Evolutionary conservation across 92 coral and sea anemone genomes (phyloP), one percentile per base, ranked within the genome.

Genomic region (Palythoa grandiflora): DNA sequence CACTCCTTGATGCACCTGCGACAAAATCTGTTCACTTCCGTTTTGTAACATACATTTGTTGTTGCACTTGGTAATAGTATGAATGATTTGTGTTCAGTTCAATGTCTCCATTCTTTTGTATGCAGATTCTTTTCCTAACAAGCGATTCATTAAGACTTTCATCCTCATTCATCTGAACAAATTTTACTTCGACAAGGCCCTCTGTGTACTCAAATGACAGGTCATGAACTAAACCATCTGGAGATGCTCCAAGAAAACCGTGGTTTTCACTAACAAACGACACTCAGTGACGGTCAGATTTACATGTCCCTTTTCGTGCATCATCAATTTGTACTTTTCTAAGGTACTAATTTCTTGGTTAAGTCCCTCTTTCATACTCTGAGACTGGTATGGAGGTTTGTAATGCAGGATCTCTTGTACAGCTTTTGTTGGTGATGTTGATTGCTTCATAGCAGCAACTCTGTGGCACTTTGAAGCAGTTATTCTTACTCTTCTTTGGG

Each of bases 21-120:
- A 92, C 91, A 92, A 89, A 92, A 78, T 92, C 94, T 5, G 94
- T 87, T 93, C 93, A 92, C 73, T 81, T 86, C 72, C 90, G 83
- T 54, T 87, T 60, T 71, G 90, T 90, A 3, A 92, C 94, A 92
- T 71, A 81, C 94, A 92, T 92, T 40, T 80, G 90, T 48, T 92
- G 94, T 39, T 89, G 94, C 28, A 87, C 78, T 86, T 92, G 94
- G 55, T 79, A 92, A 81, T 44, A 92, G 38, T 92, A 89, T 39
- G 73, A 52, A 76, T 92, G 94, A 0, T 59, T 86, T 28, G 37
- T 70, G 80, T 92, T 86, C 65, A 89, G 53, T 4, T 19, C 37
- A 44, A 87, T 36, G 5, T 78, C 83, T 68, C 54, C 60, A 66
- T 68, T 66, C 28, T 21, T 68, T 38, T 61, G 80, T 9, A 55